Base-by-base conservation (phyloP, 2,113 vertebrate genomes). In the Amphiprion ocellaris region DNA sequence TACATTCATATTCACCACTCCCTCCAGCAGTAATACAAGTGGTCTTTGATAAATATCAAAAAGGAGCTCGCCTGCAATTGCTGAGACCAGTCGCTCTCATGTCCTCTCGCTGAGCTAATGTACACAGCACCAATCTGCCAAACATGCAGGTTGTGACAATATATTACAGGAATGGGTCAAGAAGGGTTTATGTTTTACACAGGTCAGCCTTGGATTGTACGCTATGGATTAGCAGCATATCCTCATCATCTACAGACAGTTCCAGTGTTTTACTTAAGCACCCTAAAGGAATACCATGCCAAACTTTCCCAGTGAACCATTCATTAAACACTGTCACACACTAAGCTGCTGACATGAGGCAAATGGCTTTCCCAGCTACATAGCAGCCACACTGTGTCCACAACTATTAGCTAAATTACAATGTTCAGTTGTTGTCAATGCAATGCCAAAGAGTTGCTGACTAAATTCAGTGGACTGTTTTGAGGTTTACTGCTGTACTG, bases 31-130 rank as follows among this genome's bases (percentile, higher is more conserved):
- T 5, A 54, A 74, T 23, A 55, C 19, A 26, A 77, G 70, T 54
- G 58, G 54, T 78, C 78, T 85, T 60, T 81, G 64, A 71, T 46
- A 66, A 54, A 77, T 49, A 77, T 77, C 65, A 79, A 79, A 53
- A 62, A 73, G 23, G 28, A 73, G 77, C 64, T 60, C 46, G 73
- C 7, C 62, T 72, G 39, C 65, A 61, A 61, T 26, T 65, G 67
- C 63, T n/a, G 50, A 47, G 60, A 49, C 41, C 28, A 60, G 66
- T 64, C 41, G 15, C 59, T 79, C 60, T 68, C 19, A 66, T 69
- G 26, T 44, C 46, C 30, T 17, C 69, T 67, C 72, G 49, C 47
- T 44, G 28, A 69, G 62, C 26, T 50, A 41, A 69, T 26, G 41
- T 63, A 56, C 24, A n/a, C 16, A 8, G 21, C 52, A 19, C 47